These are phyloP conservation scores for Pachliopta kotzebuea DNA, from an alignment of 2,888 invertebrate genomes.

Conservation along the genomic window DNA sequence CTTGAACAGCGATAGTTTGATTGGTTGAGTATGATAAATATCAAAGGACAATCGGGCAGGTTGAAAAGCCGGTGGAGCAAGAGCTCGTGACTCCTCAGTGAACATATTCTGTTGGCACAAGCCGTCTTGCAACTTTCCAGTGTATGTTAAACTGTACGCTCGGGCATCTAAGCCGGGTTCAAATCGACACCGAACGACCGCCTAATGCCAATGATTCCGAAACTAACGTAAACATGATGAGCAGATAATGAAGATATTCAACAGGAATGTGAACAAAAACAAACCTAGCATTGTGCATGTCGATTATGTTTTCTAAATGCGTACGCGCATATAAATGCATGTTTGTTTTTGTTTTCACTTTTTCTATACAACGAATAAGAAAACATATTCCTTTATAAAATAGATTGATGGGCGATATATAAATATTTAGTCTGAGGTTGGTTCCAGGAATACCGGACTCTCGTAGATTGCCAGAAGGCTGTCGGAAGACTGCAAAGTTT, in stretches of 20 bases:
- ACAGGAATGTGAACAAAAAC: slow-evolving; percentile 15
- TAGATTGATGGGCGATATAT: background rate
- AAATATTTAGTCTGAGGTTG: too few species aligned
- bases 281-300: background rate
- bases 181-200: slow-evolving; percentile 20
- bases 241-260: slow-evolving; percentile 10
- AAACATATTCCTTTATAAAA: background rate
- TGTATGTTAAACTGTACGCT: slow-evolving; percentile 34
- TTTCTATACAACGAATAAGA: background rate
- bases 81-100: slow-evolving; percentile 66
- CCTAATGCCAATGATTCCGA: slow-evolving; percentile 10
- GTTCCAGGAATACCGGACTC: too few species aligned
- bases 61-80: slow-evolving; percentile 39
- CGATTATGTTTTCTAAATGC: slow-evolving; percentile 8
- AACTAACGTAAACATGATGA: slow-evolving; percentile 8
- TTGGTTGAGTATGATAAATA: slow-evolving; percentile 38
- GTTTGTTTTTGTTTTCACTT: background rate
- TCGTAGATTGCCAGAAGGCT: too few species aligned
- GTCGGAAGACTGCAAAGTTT: too few species aligned
- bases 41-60: slow-evolving; percentile 51
- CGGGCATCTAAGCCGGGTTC: slow-evolving; percentile 21
- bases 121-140: slow-evolving; percentile 69
- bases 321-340: background rate
- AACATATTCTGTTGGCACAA: slow-evolving; percentile 55
- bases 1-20: slow-evolving; percentile 6